A percentile compares a stretch with the other conserved stretches of the same genome.
Evolutionary conservation across 2,888 invertebrate genomes (phyloP).

Genomic region (Mimumesa dahlbomi): DNA sequence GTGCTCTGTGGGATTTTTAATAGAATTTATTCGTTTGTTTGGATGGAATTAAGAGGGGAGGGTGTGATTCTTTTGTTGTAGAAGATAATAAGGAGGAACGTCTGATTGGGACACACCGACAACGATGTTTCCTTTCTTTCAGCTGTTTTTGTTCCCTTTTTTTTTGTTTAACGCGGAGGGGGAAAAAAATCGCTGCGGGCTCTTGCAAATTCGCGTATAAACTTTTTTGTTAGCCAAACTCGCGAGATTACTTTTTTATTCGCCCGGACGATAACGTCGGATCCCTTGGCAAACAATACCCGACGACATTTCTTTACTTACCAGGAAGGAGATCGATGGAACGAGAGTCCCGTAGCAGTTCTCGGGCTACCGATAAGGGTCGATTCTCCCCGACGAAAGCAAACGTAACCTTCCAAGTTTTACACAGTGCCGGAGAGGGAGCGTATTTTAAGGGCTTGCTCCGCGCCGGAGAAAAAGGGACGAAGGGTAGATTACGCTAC

Average conservation of each 20-base stretch:
- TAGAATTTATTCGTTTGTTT: too few species aligned
- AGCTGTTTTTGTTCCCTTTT: background rate
- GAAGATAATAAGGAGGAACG: too few species aligned
- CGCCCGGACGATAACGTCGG: constrained; percentile 46
- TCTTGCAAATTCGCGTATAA: constrained; percentile 29
- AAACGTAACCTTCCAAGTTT: constrained; percentile 50
- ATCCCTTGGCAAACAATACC: constrained; percentile 50
- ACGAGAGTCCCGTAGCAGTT: constrained; percentile 49
- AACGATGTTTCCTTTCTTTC: background rate
- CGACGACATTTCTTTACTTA: constrained; percentile 47
- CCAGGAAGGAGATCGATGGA: constrained; percentile 55
- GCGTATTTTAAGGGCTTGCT: constrained; percentile 44
- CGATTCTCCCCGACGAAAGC: constrained; percentile 46
- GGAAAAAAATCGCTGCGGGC: constrained; percentile 28
- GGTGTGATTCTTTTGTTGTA: too few species aligned
- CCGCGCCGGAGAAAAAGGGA: background rate
- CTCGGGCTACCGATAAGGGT: constrained; percentile 47
- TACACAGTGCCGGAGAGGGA: too few species aligned
- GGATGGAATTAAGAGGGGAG: too few species aligned
- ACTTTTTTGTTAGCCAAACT: constrained; percentile 40
- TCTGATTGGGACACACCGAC: too few species aligned
- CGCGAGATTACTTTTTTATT: constrained; percentile 52
- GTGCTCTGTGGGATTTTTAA: too few species aligned
- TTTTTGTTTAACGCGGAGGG: background rate
- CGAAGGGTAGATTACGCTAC: constrained; percentile 3